phyloP scores from a whole-genome alignment of 2,888 invertebrate genomes.

The Trachelus troglodyta region DNA sequence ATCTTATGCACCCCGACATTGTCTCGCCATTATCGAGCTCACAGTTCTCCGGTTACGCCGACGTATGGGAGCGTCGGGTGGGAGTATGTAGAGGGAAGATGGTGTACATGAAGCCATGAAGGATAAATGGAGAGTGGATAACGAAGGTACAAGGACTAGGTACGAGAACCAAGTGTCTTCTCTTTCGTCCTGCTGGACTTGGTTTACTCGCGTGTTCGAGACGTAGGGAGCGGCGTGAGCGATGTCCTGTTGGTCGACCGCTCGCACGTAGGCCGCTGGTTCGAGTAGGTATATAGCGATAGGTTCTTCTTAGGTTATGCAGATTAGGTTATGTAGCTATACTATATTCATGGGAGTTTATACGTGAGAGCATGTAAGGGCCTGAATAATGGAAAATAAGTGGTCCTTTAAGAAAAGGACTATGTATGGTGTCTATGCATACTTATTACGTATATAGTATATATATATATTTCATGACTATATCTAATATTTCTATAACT shows the following conservation, averaged over 20 bases:
- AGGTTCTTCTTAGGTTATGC: conserved; percentile 49
- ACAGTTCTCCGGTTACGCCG: conserved; percentile 54
- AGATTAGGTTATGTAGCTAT: conserved; percentile 37
- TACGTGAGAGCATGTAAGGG: background rate
- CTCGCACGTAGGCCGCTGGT: conserved; percentile 44
- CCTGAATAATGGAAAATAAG: background rate
- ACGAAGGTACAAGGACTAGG: conserved; percentile 58
- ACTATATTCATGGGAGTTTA: background rate
- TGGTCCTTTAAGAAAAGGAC: background rate
- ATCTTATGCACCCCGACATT: conserved; percentile 12
- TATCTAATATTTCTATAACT: background rate
- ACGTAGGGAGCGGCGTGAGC: conserved; percentile 56
- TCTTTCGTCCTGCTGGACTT: conserved; percentile 6
- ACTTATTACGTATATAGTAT: background rate
- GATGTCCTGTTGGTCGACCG: conserved; percentile 53
- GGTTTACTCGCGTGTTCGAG: conserved; percentile 18
- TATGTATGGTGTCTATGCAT: background rate
- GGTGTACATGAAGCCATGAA: conserved; percentile 37
- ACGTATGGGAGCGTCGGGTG: background rate
- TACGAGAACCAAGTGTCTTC: conserved; percentile 53
- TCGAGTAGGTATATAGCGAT: conserved; percentile 30
- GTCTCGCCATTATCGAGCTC: conserved; percentile 50
- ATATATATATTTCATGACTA: background rate
- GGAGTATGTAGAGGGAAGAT: conserved; percentile 30
- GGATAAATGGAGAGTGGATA: conserved; percentile 61